Base-by-base conservation (phyloP, 2,797 vertebrate genomes). In the Scomberomorus guttatus region DNA sequence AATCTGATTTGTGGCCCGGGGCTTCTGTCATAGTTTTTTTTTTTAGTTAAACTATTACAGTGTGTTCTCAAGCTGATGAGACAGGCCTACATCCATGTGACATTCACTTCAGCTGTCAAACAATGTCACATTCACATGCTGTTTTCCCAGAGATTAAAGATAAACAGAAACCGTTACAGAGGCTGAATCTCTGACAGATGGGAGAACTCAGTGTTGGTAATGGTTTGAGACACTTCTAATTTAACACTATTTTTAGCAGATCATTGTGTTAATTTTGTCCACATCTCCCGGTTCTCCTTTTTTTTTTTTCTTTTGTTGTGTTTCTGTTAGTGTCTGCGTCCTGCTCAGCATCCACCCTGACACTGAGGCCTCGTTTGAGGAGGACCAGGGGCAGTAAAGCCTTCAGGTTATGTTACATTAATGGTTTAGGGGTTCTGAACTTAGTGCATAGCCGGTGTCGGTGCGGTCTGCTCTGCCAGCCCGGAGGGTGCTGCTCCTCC, bases 361-460 rank as follows among this genome's bases (percentile, higher is more conserved):
- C 51, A 12, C 51, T 20, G 0, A 37, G 12, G 27, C 50, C 7
- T 18, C 42, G 46, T 54, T 13, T 42, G 29, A 32, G 25, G 9
- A 34, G 34, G 9, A 39, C 1, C 42, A 25, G 4, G 22, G 6
- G 27, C 9, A 56, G 46, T 46, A 34, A 79, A 66, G 68, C 75
- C 25, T 77, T n/a, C 32, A 9, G 64, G 83, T 78, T 20, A 6
- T 1, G 83, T 78, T 20, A 6, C 2, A 12, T 79, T 66, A 77
- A 67, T 57, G 34, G 12, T 44, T 62, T 6, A 51, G 56, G 1
- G 5, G 11, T 8, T 57, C 18, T 22, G 55, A 17, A 0, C 20
- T 88, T 75, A 84, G 42, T 67, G 83, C 6, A 22, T 20, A 3
- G 79, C 78, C 0, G 80, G 6, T 0, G 81, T 57, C 1, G 20